Percentiles rank a stretch among this genome's conserved stretches.
phyloP scores from a whole-genome alignment of 2,888 invertebrate species.

The Xanthia icteritia region DNA sequence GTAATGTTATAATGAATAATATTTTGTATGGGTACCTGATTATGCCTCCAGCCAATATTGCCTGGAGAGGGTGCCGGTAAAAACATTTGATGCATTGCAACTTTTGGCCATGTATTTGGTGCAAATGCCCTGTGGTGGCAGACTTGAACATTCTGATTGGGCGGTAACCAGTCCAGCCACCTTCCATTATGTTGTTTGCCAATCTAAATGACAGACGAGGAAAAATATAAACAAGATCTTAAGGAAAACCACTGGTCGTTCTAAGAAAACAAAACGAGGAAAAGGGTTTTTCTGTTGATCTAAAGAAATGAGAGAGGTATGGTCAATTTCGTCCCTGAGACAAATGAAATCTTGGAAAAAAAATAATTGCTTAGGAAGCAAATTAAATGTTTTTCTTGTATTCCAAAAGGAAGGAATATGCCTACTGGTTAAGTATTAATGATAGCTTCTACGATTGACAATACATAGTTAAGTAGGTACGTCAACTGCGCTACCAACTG shows the following conservation, averaged over 20 bases:
- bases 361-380: neutral
- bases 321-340: neutral
- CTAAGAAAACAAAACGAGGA: neutral
- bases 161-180: neutral
- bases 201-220: neutral
- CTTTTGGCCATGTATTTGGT: neutral
- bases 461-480: no score
- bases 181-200: neutral
- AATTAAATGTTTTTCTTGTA: neutral
- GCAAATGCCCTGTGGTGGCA: neutral
- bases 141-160: neutral
- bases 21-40: constrained; percentile 4
- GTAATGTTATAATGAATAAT: no score
- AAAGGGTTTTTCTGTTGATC: neutral
- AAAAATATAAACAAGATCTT: neutral
- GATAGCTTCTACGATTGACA: neutral
- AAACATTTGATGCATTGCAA: neutral
- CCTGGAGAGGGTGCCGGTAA: neutral
- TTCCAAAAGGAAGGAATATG: no score
- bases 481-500: no score
- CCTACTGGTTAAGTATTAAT: neutral
- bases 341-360: neutral
- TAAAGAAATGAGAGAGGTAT: neutral
- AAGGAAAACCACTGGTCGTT: neutral
- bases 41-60: neutral